Conservation (phyloP, 2,113 vertebrate species). For the Pteronura brasiliensis region DNA sequence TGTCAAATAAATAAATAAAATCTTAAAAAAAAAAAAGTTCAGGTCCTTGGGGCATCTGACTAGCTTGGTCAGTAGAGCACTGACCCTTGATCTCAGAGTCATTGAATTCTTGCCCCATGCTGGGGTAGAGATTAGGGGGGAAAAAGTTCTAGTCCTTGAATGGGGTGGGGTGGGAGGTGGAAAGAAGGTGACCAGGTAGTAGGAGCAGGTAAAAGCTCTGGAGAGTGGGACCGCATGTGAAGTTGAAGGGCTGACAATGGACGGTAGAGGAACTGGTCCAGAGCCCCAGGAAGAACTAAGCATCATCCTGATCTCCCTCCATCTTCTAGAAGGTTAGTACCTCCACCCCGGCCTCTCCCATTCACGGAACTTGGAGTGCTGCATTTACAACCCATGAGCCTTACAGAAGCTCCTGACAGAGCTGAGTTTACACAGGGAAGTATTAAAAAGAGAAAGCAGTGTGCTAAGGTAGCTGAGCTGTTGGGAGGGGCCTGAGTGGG, state of each 20-base stretch:
- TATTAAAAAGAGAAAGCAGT: not conserved
- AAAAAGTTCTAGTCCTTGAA: not conserved
- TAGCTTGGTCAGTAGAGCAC: not conserved
- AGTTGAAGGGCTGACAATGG: not conserved
- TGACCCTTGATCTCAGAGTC: not conserved
- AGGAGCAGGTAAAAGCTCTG: not conserved
- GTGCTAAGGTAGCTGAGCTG: not conserved
- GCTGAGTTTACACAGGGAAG: not conserved
- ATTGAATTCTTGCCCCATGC: not conserved
- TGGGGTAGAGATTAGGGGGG: not conserved
- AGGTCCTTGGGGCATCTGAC: not conserved
- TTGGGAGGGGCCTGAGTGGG: not conserved
- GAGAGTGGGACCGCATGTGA: not conserved
- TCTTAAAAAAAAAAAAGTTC: not conserved
- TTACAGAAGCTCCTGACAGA: not conserved
- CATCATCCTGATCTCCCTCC: not conserved
- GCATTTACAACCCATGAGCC: not conserved
- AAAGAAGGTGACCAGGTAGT: not conserved
- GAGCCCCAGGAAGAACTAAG: not conserved
- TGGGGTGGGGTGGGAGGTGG: not conserved
- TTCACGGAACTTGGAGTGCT: not conserved
- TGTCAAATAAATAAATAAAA: not conserved
- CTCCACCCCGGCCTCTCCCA: not conserved
- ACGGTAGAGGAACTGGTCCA: not conserved
- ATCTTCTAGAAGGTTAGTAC: not conserved